A percentile compares a stretch with the other conserved stretches of the same genome.
Evolutionary conservation across 2,113 vertebrate species (phyloP).

Genomic region (Lates calcarifer): DNA sequence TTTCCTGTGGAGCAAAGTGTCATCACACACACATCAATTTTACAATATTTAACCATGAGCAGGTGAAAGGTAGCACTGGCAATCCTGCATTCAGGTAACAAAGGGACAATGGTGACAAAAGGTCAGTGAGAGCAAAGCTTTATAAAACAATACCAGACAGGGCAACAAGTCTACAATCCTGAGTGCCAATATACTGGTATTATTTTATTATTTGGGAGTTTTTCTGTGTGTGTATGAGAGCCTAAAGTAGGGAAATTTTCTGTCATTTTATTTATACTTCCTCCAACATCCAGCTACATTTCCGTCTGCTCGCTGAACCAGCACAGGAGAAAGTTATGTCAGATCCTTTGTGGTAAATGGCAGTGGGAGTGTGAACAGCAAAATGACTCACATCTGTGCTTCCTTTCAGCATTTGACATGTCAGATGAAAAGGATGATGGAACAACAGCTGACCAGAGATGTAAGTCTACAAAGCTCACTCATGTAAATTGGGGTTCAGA

Average conservation of each 20-base stretch:
- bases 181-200: neutral
- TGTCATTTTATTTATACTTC: neutral
- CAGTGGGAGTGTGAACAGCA: neutral
- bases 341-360: neutral
- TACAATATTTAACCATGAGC: conserved; percentile 3
- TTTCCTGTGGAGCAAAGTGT: neutral
- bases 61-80: neutral
- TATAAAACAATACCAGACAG: neutral
- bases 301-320: neutral
- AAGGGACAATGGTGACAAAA: neutral
- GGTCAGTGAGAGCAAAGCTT: neutral
- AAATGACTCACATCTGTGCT: conserved; percentile 30
- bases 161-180: neutral
- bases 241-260: too few relatives aligned
- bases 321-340: neutral
- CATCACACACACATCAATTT: neutral
- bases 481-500: neutral
- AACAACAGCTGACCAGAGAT: neutral
- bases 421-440: conserved; percentile 73
- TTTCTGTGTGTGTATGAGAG: neutral
- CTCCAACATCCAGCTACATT: neutral
- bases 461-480: conserved; percentile 43
- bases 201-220: neutral
- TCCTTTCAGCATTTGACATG: conserved; percentile 81
- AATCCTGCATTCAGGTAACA: neutral